These are phyloP conservation scores for Triplophysa dalaica DNA, from an alignment of 2,113 vertebrate genomes.

Conservation along the genomic window DNA sequence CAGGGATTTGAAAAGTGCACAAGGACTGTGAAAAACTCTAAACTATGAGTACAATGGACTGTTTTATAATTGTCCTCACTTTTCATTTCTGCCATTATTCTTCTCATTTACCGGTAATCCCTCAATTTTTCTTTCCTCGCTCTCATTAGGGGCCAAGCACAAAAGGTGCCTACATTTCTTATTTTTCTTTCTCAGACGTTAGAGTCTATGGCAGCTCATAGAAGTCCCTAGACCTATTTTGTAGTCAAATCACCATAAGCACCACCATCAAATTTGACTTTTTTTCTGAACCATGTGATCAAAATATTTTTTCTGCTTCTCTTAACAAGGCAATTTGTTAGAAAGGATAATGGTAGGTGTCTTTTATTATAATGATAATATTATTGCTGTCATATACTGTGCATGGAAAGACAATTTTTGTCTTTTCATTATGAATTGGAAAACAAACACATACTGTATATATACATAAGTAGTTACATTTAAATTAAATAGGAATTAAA, in stretches of 20 bases:
- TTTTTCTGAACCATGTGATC: too few species aligned
- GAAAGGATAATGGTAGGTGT: background rate
- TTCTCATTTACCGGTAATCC: background rate
- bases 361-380: slow-evolving; percentile 20
- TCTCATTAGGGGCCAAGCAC: background rate
- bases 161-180: too few species aligned
- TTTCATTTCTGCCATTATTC: slow-evolving; percentile 3
- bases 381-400: background rate
- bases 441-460: background rate
- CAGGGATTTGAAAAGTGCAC: background rate
- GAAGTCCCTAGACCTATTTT: too few species aligned
- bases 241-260: too few species aligned
- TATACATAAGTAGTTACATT: too few species aligned
- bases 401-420: background rate
- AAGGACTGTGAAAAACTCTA: background rate
- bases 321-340: too few species aligned
- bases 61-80: background rate
- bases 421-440: background rate
- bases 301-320: too few species aligned
- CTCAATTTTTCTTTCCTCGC: background rate
- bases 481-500: background rate
- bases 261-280: too few species aligned
- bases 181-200: too few species aligned
- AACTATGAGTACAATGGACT: background rate
- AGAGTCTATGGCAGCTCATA: too few species aligned